Evolutionary conservation across 1,140 invertebrate species (phyloP).

Genomic region (Caenorhabditis remanei): DNA sequence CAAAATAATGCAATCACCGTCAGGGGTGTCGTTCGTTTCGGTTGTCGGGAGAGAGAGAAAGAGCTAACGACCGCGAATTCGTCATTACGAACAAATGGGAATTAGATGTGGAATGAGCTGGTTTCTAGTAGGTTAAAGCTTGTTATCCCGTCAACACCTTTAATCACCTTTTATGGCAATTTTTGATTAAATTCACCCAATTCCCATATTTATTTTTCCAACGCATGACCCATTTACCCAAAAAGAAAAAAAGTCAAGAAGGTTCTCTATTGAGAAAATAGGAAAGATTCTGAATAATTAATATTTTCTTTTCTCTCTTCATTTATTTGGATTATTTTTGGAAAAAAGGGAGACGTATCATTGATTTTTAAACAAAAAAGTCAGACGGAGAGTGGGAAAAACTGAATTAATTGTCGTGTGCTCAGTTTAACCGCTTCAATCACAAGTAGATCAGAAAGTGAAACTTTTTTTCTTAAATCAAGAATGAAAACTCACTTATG

Average conservation of each 20-base stretch:
- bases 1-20: conserved; percentile 48
- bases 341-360: background rate
- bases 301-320: background rate
- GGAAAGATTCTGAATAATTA: conserved; percentile 17
- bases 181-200: no score
- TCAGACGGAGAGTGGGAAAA: conserved; percentile 26
- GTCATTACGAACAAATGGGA: conserved; percentile 45
- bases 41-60: background rate
- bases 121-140: background rate
- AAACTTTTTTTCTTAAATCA: background rate
- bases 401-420: conserved; percentile 30
- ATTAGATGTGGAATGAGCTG: conserved; percentile 5
- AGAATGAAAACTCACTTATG: conserved; percentile 56
- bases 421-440: background rate
- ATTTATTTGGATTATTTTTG: background rate
- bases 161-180: background rate
- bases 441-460: background rate
- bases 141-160: conserved; percentile 11
- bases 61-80: conserved; percentile 42
- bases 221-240: no score
- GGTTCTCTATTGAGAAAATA: background rate
- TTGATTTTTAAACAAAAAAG: background rate
- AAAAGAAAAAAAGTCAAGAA: background rate
- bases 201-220: no score
- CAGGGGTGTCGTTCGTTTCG: background rate